Evolutionary conservation across 2,797 vertebrate genomes (phyloP).

Genomic region (Petrocephalus schoutedeni): DNA sequence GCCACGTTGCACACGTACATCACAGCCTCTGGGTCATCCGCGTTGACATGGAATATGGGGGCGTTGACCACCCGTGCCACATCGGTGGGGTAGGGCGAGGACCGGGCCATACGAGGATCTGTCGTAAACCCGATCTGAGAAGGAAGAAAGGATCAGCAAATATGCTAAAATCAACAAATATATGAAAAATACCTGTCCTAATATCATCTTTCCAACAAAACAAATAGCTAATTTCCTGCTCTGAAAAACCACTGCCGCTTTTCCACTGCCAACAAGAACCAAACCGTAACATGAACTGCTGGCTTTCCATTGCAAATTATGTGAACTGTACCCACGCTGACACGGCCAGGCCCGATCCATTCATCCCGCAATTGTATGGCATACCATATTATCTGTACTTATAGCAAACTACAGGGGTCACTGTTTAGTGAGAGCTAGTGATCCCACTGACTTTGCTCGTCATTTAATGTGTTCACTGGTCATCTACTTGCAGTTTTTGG

Average conservation of each 20-base stretch:
- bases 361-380: background rate
- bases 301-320: background rate
- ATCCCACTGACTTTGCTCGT: background rate
- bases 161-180: background rate
- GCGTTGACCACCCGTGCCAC: slow-evolving; percentile 84
- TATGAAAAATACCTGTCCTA: background rate
- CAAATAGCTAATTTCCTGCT: background rate
- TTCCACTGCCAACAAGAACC: background rate
- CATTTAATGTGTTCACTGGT: background rate
- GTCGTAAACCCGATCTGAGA: slow-evolving; percentile 84
- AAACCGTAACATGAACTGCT: background rate
- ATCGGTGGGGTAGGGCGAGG: slow-evolving; percentile 79
- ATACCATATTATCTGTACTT: background rate
- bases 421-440: background rate
- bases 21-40: slow-evolving; percentile 81
- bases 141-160: slow-evolving; percentile 8
- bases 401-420: background rate
- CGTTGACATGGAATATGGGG: slow-evolving; percentile 86
- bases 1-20: slow-evolving; percentile 84
- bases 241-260: background rate
- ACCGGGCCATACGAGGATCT: slow-evolving; percentile 82
- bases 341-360: background rate
- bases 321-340: background rate
- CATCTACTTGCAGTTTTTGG: background rate
- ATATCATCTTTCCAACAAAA: background rate